A percentile compares a stretch with the other conserved stretches of the same genome.
Conservation (phyloP, 2,797 vertebrate species). For the Melanotaenia parkinsoni region DNA sequence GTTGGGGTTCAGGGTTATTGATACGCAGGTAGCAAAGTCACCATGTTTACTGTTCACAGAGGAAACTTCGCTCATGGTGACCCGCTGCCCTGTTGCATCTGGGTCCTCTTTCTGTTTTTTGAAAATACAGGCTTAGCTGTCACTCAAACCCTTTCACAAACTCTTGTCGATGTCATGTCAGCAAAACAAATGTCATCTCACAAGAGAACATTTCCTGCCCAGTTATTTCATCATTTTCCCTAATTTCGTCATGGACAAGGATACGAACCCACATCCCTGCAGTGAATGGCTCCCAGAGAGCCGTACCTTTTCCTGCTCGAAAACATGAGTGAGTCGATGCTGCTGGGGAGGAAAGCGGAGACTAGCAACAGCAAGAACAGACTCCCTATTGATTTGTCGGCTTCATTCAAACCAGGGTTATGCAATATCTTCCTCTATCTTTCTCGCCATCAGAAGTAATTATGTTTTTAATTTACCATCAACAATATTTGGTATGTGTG, state of each 20-base stretch:
- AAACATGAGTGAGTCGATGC: conserved; percentile 49
- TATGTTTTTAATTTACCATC: conserved; percentile 71
- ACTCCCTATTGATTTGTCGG: conserved; percentile 64
- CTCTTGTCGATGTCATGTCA: conserved; percentile 23
- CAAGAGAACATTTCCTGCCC: conserved; percentile 28
- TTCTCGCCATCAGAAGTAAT: conserved; percentile 61
- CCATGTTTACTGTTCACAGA: conserved; percentile 61
- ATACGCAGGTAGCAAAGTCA: conserved; percentile 46
- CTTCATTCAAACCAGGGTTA: conserved; percentile 59
- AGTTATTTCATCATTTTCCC: conserved; percentile 18
- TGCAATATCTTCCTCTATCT: conserved; percentile 54
- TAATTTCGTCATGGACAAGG: conserved; percentile 14
- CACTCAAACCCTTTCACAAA: conserved; percentile 51
- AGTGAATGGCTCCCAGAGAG: conserved; percentile 21
- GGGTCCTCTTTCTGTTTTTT: conserved; percentile 24
- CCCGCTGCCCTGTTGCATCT: conserved; percentile 58
- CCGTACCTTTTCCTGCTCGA: conserved; percentile 24
- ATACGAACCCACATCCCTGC: conserved; percentile 14
- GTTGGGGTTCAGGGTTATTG: conserved; percentile 71
- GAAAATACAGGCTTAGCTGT: conserved; percentile 33
- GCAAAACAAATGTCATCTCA: conserved; percentile 29
- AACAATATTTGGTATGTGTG: conserved; percentile 43
- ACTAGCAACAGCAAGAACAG: conserved; percentile 52
- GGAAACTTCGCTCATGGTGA: conserved; percentile 46
- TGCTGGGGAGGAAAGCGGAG: conserved; percentile 25